A percentile compares a stretch with the other conserved stretches of the same genome.
Conservation (phyloP, 2,888 invertebrate genomes). For the Drosophila tripunctata region DNA sequence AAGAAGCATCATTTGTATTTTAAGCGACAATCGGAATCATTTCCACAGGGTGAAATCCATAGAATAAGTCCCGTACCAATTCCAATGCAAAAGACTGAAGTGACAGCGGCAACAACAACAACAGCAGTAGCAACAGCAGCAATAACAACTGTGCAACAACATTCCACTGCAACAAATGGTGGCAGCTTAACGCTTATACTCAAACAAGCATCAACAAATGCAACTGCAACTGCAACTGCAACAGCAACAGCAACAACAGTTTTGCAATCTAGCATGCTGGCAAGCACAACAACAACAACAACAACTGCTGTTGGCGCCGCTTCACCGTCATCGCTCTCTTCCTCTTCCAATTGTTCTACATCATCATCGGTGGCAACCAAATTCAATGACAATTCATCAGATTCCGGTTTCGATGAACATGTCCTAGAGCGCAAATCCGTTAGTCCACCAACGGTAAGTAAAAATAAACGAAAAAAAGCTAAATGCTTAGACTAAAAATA, state of each 20-base stretch:
- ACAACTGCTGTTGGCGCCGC: conserved; percentile 70
- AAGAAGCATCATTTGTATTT: conserved; percentile 84
- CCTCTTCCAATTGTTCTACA: conserved; percentile 75
- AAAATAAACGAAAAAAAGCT: background rate
- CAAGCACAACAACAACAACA: conserved; percentile 27
- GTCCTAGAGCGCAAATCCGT: conserved; percentile 82
- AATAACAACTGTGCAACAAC: conserved; percentile 51
- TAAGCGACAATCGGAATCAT: conserved; percentile 83
- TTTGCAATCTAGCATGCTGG: background rate
- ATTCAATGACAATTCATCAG: conserved; percentile 88
- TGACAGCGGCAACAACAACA: conserved; percentile 28
- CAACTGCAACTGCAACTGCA: background rate
- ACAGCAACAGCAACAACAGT: conserved; percentile 5
- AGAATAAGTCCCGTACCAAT: conserved; percentile 80
- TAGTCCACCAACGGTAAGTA: conserved; percentile 81
- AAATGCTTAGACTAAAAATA: no score
- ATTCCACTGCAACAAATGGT: conserved; percentile 56
- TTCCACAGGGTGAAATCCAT: conserved; percentile 78
- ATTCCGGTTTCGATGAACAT: conserved; percentile 89
- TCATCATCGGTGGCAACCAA: conserved; percentile 81
- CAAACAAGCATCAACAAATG: conserved; percentile 29
- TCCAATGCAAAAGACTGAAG: conserved; percentile 80
- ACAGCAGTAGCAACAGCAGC: conserved; percentile 34
- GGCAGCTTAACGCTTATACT: conserved; percentile 41
- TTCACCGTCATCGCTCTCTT: conserved; percentile 76